Percentiles rank a stretch among this genome's conserved stretches.
Conservation (phyloP, 2,797 vertebrate species). For the Ptychadena robeensis region DNA sequence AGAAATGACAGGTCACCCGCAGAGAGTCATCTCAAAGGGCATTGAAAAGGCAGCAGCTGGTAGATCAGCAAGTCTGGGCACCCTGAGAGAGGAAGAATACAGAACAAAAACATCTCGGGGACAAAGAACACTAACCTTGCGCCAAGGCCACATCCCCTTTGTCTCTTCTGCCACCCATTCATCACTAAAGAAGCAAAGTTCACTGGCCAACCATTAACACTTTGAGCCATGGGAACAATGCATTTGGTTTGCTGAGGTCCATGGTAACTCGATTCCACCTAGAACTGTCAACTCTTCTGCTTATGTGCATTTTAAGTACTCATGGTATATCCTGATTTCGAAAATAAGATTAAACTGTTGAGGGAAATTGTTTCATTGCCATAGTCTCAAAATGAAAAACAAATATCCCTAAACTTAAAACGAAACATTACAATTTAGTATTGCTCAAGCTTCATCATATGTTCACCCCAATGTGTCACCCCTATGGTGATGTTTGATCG, state of each 20-base stretch:
- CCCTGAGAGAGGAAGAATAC: slow-evolving; percentile 38
- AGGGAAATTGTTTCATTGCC: too few relatives aligned
- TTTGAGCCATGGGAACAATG: slow-evolving; percentile 1
- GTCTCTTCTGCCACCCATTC: slow-evolving; percentile 22
- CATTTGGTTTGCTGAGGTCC: neutral
- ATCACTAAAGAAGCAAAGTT: slow-evolving; percentile 4
- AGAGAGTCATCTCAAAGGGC: slow-evolving; percentile 30
- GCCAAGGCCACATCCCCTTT: slow-evolving; percentile 28
- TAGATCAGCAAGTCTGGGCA: slow-evolving; percentile 39
- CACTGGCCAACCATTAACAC: slow-evolving; percentile 23
- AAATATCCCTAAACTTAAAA: too few relatives aligned
- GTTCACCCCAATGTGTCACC: too few relatives aligned
- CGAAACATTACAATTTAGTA: too few relatives aligned
- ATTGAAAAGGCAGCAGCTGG: slow-evolving; percentile 33
- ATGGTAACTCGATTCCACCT: neutral
- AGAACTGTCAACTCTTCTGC: neutral
- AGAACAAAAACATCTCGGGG: slow-evolving; percentile 27
- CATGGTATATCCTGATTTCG: neutral
- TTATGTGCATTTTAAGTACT: neutral
- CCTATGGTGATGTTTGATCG: too few relatives aligned
- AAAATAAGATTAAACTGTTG: too few relatives aligned
- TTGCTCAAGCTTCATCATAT: too few relatives aligned
- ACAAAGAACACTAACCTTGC: slow-evolving; percentile 34
- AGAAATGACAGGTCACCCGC: slow-evolving; percentile 42
- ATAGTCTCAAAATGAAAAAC: too few relatives aligned